Percentiles rank a stretch among this genome's conserved stretches.
Conservation (phyloP, 2,888 invertebrate species). For the Aphidoletes aphidimyza region DNA sequence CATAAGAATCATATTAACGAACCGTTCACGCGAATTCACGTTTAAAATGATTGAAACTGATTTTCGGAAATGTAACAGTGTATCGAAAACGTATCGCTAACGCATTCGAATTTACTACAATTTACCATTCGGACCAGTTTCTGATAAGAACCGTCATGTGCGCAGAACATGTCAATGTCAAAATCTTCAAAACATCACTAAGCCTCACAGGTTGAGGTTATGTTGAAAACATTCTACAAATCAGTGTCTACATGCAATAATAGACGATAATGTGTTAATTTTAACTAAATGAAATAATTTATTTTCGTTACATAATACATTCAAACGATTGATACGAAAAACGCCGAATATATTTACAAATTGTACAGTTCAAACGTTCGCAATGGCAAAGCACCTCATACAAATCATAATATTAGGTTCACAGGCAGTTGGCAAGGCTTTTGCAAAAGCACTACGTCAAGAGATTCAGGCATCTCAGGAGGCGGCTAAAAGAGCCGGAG, state of each 20-base stretch:
- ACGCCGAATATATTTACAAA: not conserved
- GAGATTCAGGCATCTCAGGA: constrained; percentile 88
- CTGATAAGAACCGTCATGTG: not conserved
- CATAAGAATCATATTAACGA: too few species aligned
- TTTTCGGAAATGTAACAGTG: not conserved
- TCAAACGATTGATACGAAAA: not conserved
- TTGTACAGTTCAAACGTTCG: not conserved
- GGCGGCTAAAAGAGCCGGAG: constrained; percentile 82
- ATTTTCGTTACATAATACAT: not conserved
- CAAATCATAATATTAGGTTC: constrained; percentile 91
- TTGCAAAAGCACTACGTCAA: constrained; percentile 88
- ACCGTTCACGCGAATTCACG: too few species aligned
- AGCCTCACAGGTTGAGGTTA: constrained; percentile 1
- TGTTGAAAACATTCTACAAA: not conserved
- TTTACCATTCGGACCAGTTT: not conserved
- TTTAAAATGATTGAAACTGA: too few species aligned
- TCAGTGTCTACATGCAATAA: constrained; percentile 8
- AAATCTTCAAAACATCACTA: not conserved
- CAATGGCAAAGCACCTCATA: constrained; percentile 91
- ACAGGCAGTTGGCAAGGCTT: constrained; percentile 91
- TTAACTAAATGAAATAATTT: not conserved
- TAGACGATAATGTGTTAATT: not conserved
- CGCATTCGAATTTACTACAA: not conserved
- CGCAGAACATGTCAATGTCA: not conserved
- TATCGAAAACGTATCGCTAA: not conserved